These are phyloP conservation scores for Melieria omissa DNA, from an alignment of 2,888 invertebrate genomes.

Conservation along the genomic window DNA sequence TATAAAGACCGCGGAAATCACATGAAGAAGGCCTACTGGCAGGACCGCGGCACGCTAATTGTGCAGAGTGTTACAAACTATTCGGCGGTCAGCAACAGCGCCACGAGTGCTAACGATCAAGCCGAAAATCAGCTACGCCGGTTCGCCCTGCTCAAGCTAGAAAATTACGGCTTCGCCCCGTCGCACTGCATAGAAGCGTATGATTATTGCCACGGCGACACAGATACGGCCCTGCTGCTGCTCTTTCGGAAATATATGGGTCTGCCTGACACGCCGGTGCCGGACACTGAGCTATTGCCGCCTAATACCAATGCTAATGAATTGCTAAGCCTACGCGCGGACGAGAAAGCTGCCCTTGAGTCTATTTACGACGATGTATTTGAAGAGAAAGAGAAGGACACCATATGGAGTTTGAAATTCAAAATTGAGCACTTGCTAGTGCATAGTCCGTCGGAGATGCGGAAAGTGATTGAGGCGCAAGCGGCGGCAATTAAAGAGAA, in stretches of 20 bases:
- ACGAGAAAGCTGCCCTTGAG: constrained; percentile 80
- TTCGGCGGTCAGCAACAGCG: constrained; percentile 69
- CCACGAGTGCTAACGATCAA: constrained; percentile 28
- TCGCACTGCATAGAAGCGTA: constrained; percentile 81
- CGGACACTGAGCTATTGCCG: constrained; percentile 24
- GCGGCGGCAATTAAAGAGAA: constrained; percentile 58
- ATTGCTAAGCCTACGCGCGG: constrained; percentile 74
- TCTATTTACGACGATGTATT: constrained; percentile 81
- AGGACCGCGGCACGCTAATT: constrained; percentile 79
- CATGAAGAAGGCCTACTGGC: constrained; percentile 79
- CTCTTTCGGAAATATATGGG: constrained; percentile 77
- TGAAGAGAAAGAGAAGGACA: constrained; percentile 75
- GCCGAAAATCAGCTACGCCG: constrained; percentile 75
- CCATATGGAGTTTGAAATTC: constrained; percentile 77
- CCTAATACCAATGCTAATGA: constrained; percentile 67
- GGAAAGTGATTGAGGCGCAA: constrained; percentile 62
- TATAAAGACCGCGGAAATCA: constrained; percentile 77
- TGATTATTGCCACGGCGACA: constrained; percentile 73
- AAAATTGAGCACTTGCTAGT: constrained; percentile 74
- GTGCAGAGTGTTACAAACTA: constrained; percentile 74
- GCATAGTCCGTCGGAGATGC: constrained; percentile 69
- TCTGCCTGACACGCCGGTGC: constrained; percentile 40
- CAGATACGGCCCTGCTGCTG: constrained; percentile 78
- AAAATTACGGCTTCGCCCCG: constrained; percentile 81
- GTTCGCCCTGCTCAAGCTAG: constrained; percentile 78